These are phyloP conservation scores for Florisuga fusca DNA, from an alignment of 2,797 vertebrate genomes.

Conservation along the genomic window DNA sequence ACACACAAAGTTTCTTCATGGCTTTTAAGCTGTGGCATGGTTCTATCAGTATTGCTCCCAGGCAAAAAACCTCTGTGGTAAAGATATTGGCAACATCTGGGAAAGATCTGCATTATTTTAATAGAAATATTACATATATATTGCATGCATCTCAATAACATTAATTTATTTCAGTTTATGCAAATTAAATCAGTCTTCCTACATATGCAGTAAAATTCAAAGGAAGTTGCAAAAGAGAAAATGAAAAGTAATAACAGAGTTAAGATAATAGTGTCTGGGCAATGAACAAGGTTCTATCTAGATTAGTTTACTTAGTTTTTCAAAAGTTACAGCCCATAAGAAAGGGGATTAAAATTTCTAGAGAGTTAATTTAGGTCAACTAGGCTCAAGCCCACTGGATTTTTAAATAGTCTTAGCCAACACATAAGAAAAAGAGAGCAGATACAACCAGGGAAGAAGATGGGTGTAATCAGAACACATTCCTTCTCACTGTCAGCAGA, in stretches of 20 bases:
- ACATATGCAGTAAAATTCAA: neutral
- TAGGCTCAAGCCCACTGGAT: neutral
- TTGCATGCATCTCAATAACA: neutral
- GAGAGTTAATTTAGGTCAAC: neutral
- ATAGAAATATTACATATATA: neutral
- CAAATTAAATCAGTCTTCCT: neutral
- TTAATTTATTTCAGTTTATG: neutral
- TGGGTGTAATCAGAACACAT: neutral
- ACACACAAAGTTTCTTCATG: neutral
- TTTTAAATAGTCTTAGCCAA: neutral
- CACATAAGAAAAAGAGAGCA: neutral
- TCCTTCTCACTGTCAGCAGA: neutral
- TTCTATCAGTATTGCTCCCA: neutral
- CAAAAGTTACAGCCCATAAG: neutral
- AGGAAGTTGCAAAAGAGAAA: constrained; percentile 1
- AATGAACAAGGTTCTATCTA: neutral
- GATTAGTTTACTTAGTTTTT: neutral
- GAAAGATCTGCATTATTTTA: neutral
- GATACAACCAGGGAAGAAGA: neutral
- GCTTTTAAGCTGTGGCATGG: neutral
- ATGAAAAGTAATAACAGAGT: neutral
- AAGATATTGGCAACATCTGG: neutral
- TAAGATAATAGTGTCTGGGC: neutral
- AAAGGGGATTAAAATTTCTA: neutral
- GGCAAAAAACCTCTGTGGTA: neutral